Evolutionary conservation across 1,140 invertebrate species (phyloP), one percentile per base, ranked within the genome.

Genomic region (Philopotamus ludificatus): DNA sequence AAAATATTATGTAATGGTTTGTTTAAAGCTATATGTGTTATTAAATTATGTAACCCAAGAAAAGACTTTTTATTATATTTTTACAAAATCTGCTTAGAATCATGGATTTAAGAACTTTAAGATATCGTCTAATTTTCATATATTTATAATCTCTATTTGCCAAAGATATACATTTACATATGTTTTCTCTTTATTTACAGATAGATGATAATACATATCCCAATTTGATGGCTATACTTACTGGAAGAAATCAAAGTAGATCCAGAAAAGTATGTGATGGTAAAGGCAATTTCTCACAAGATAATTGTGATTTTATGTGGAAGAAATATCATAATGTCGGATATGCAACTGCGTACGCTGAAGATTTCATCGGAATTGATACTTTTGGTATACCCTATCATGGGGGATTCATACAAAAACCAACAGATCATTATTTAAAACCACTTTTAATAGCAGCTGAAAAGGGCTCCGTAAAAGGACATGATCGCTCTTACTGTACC

Each of bases 161-260:
- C n/a, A 39, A 8, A 8, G 8, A 22, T 53, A 22, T 53, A 3
- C 16, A n/a, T 39, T 8, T 39, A 8, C 8, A 39, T 60, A 21
- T 26, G 12, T 47, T 60, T 16, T 10, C 10, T 60, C 18, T 47
- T 3, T 66, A 42, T 49, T 73, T 75, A 34, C 65, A 84, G 83
- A 75, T 84, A 64, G 90, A 84, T 1, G 90, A 91, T 70, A 92
- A 93, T 68, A 93, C 90, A 0, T 92, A 89, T 73, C 89, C 90
- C 0, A 94, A 94, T 75, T 72, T 94, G 18, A 88, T 93, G 82
- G 87, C 91, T 0, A 75, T 89, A 2, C 75, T 93, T 18, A 89
- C 86, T 1, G 91, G 91, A 1, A 80, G 83, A 45, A 85, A 75
- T 73, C 72, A 77, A 50, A 68, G 71, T 10, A 76, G 78, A 65